Evolutionary conservation across 1,140 invertebrate genomes (phyloP).

Genomic region (Caenorhabditis brenneri): DNA sequence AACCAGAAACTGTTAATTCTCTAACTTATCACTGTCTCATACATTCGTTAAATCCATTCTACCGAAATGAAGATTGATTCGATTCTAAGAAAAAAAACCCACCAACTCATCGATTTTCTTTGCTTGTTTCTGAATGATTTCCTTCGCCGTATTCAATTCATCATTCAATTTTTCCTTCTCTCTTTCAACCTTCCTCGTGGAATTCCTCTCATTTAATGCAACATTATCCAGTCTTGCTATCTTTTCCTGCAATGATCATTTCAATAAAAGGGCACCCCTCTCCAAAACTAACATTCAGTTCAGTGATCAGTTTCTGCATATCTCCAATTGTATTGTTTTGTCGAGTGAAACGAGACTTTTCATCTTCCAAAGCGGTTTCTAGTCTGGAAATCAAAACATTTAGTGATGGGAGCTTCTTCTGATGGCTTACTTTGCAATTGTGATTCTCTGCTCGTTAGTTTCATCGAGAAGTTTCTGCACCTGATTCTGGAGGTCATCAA

Average conservation of each 20-base stretch:
- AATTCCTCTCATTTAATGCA: constrained; percentile 48
- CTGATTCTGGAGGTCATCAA: constrained; percentile 25
- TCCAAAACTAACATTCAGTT: constrained; percentile 51
- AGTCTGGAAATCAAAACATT: not conserved
- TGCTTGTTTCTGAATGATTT: constrained; percentile 59
- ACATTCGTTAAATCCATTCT: not conserved
- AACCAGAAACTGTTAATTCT: no score
- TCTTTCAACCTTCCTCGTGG: constrained; percentile 56
- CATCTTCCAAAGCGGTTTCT: constrained; percentile 24
- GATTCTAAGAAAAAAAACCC: not conserved
- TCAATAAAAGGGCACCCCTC: not conserved
- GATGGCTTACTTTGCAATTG: not conserved
- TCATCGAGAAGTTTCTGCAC: constrained; percentile 15
- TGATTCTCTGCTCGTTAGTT: constrained; percentile 3
- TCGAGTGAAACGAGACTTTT: not conserved
- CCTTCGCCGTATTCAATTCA: constrained; percentile 52
- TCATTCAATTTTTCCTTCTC: constrained; percentile 61
- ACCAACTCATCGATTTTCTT: constrained; percentile 62
- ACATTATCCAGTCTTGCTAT: constrained; percentile 43
- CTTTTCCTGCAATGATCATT: constrained; percentile 47
- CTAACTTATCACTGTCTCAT: no score
- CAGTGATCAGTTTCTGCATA: constrained; percentile 47
- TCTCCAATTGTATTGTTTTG: constrained; percentile 51
- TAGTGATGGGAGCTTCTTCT: no score
- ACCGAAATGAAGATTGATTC: no score